Percentiles rank a stretch among this genome's conserved stretches.
Evolutionary conservation across 2,888 invertebrate species (phyloP).

Genomic region (Cataglyphis livida): DNA sequence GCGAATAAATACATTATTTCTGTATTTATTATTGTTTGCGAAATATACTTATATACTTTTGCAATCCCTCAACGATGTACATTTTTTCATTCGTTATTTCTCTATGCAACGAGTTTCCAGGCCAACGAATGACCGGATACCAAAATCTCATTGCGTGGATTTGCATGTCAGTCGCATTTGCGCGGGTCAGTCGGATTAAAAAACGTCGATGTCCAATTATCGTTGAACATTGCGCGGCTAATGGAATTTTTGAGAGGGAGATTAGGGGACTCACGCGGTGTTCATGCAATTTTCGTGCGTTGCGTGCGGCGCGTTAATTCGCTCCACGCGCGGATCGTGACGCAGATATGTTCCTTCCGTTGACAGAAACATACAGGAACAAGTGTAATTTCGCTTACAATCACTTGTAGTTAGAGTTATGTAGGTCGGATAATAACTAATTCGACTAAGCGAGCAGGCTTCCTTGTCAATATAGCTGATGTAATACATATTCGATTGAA

Average conservation of each 20-base stretch:
- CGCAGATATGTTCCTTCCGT: constrained; percentile 56
- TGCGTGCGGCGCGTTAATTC: constrained; percentile 63
- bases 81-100: constrained; percentile 11
- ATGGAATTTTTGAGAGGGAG: constrained; percentile 85
- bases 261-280: constrained; percentile 74
- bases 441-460: constrained; percentile 31
- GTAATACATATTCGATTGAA: neutral
- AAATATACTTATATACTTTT: constrained; percentile 5
- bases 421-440: constrained; percentile 23
- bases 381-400: constrained; percentile 40
- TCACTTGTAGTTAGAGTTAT: constrained; percentile 31
- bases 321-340: constrained; percentile 49
- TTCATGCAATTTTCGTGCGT: constrained; percentile 71
- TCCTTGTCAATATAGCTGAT: constrained; percentile 7
- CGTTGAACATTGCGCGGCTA: constrained; percentile 74
- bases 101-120: neutral
- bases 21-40: neutral
- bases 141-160: constrained; percentile 77
- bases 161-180: constrained; percentile 68
- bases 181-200: constrained; percentile 69
- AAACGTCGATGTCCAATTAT: constrained; percentile 83
- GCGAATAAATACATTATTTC: neutral
- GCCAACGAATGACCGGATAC: constrained; percentile 15
- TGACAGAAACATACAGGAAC: constrained; percentile 33
- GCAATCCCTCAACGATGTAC: neutral